Evolutionary conservation across 2,888 invertebrate species (phyloP), one percentile per base, ranked within the genome.

Genomic region (Eurytoma adleriae): DNA sequence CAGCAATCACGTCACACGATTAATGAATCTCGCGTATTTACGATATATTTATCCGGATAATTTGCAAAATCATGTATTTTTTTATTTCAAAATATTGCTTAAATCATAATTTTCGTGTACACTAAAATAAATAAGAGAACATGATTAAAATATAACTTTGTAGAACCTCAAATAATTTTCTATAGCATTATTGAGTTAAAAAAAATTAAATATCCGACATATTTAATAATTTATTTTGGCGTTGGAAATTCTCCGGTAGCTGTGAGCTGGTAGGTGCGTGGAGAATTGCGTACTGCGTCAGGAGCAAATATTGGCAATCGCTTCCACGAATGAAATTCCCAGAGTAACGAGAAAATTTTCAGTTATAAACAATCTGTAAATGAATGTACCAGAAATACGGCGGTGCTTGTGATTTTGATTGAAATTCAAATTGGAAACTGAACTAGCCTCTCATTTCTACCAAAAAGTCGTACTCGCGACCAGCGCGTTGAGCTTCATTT

Each of bases 241-340:
- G 48, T 50, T 59, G 71, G 59, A 62, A 56, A 40, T 70, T 61
- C 62, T 54, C 12, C 16, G 66, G 64, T 30, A 24, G 24, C 30
- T 66, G 50, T 27, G 67, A 40, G 24, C n/a, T 18, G 2, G 10
- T 52, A 18, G 14, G 30, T n/a, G 64, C 56, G 24, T 66, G 40
- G 70, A 24, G 62, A 77, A 77, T 70, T 66, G 71, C 78, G 50
- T 30, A 18, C n/a, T 13, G 64, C 70, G 56, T n/a, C n/a, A 66
- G 72, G 52, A 16, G 72, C 72, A 72, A 78, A 78, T 72, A 78
- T 72, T 78, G 78, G 72, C 78, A 59, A 78, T 59, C 61, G 67
- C 59, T 67, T 72, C 57, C 24, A 59, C 52, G 67, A 72, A 59
- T n/a, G 59, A 67, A 67, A 78, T 78, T 78, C 14, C 52, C 57